A percentile compares a stretch with the other conserved stretches of the same genome.
These are phyloP conservation scores for Pipra filicauda DNA, from an alignment of 2,113 vertebrate species.

Conservation along the genomic window DNA sequence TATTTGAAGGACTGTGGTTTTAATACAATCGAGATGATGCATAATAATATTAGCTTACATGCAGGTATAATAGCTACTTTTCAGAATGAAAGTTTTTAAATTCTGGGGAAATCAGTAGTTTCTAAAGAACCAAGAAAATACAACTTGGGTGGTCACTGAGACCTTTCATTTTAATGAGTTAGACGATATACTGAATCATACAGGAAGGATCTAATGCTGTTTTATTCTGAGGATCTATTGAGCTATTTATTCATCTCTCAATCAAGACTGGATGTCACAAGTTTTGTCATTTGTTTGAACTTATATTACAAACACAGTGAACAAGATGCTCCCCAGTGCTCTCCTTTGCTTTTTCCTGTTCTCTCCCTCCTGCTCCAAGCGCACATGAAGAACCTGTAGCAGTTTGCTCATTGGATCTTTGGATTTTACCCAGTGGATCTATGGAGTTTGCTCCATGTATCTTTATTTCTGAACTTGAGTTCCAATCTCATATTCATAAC, in stretches of 20 bases:
- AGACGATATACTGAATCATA: background rate
- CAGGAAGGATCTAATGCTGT: background rate
- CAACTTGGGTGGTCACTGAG: background rate
- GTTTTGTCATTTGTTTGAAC: background rate
- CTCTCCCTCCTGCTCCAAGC: background rate
- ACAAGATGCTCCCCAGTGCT: background rate
- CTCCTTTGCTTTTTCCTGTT: background rate
- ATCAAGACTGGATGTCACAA: background rate
- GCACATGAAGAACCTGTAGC: background rate
- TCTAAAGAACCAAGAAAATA: background rate
- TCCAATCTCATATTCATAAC: background rate
- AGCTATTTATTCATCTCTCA: background rate
- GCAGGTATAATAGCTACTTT: background rate
- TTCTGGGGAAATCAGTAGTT: background rate
- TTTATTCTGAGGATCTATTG: background rate
- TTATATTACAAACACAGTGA: background rate
- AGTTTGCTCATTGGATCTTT: background rate
- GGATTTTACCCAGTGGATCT: background rate
- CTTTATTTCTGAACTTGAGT: background rate
- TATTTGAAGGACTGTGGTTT: background rate
- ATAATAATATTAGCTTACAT: background rate
- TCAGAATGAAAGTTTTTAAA: background rate
- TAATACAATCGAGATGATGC: background rate
- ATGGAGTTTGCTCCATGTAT: background rate
- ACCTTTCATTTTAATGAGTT: background rate